These are phyloP conservation scores for Upupa epops DNA, from an alignment of 2,113 vertebrate species.

Conservation along the genomic window DNA sequence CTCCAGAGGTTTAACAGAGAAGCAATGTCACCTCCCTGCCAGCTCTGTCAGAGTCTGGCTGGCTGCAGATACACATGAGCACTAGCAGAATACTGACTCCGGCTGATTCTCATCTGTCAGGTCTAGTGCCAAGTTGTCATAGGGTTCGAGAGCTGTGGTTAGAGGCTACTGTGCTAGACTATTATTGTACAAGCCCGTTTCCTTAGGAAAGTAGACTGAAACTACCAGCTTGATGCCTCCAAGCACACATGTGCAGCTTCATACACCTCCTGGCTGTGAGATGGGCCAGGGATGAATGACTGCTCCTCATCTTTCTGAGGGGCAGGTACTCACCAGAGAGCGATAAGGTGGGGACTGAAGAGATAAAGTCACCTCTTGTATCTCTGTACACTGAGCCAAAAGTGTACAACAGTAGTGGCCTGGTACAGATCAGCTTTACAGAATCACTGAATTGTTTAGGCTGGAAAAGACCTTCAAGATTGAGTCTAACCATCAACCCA, in stretches of 20 bases:
- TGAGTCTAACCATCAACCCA: no score
- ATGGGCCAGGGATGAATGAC: not conserved
- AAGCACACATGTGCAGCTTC: not conserved
- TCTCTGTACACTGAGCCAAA: not conserved
- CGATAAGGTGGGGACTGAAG: not conserved
- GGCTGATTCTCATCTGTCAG: not conserved
- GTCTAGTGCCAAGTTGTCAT: not conserved
- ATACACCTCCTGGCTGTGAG: not conserved
- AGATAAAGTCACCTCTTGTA: not conserved
- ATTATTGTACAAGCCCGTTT: not conserved
- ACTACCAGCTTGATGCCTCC: not conserved
- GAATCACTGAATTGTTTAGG: not conserved
- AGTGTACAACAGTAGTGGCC: accelerated
- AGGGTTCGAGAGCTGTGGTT: not conserved
- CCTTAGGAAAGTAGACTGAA: not conserved
- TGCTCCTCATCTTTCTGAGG: not conserved
- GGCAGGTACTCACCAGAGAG: not conserved
- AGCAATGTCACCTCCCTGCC: accelerated
- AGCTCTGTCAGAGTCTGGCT: not conserved
- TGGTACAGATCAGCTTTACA: not conserved
- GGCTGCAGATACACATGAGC: not conserved
- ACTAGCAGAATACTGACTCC: not conserved
- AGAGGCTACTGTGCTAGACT: not conserved
- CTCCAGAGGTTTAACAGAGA: not conserved
- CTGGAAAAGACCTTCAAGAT: no score